Evolutionary conservation across 2,113 vertebrate species (phyloP), one percentile per base, ranked within the genome.

Genomic region (Crypturellus undulatus): DNA sequence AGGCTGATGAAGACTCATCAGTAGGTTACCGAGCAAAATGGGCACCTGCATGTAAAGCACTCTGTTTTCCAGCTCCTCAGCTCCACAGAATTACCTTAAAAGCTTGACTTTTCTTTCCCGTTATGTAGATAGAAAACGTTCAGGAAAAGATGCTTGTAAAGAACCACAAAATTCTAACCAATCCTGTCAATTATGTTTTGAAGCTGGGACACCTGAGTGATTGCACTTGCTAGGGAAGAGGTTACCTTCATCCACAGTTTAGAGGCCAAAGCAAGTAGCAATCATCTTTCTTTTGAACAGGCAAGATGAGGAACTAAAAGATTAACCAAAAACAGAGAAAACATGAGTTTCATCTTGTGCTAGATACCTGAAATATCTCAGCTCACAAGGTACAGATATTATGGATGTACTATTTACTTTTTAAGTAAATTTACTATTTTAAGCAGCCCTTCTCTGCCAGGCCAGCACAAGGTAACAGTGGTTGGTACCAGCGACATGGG

Each of bases 381-480:
- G 67, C 32, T 56, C 22, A 43, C 34, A 63, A 52, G 13, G 34
- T 22, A 49, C 5, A 18, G 25, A 43, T 49, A 60, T 10, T 42
- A 47, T 1, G 11, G 36, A 38, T 10, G 62, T 7, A 30, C 2
- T 42, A 42, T 42, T 42, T 42, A 42, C 40, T 42, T 42, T 42
- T 42, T 42, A 42, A 42, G 5, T 21, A 18, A 16, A 34, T 15
- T 40, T 42, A 12, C n/a, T 18, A 8, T 8, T 47, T 63, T 54
- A 51, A n/a, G 30, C 62, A 75, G 42, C 56, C 67, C 30, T 69
- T 47, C 60, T 47, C n/a, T 49, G 42, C 68, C 3, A n/a, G 42
- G 32, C 21, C 24, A 69, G 47, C 62, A 58, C 26, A 38, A 49
- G 13, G 17, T 6, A 22, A 36, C 3, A 67, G 38, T 0, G 0